Evolutionary conservation across 2,888 invertebrate genomes (phyloP), one percentile per base, ranked within the genome.

Genomic region (Tetragonula carbonaria): DNA sequence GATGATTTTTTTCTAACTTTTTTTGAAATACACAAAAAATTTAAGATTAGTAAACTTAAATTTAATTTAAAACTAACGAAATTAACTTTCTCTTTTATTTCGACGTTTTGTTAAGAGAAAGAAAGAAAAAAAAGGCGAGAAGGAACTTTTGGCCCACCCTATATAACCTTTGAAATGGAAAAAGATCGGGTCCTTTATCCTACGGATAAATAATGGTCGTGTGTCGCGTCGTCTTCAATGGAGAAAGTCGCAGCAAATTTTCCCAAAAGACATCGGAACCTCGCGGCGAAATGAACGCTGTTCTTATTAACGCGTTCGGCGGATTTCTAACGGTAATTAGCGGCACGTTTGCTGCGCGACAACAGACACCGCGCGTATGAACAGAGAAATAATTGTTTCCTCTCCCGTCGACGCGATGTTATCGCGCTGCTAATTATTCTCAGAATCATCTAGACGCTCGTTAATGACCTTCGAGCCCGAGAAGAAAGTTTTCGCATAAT

Each of bases 401-500:
- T 75, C 67, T 75, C 63, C 53, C 57, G 59, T 38, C 66, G 14
- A 8, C 45, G 66, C 53, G 90, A 90, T 89, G 66, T 33, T 74
- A 89, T 88, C 89, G 66, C 72, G 65, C 6, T 45, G 68, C 76
- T 86, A 90, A 87, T 90, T 90, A 86, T 28, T 76, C 84, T 62
- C 66, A 71, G 80, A 82, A 88, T 85, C 85, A 89, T 86, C 77
- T 74, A 65, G 75, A 33, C 76, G 81, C 86, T 91, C 91, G 93
- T 93, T 93, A 94, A 94, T 93, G 94, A 94, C 94, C 93, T 94
- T 94, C 92, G 90, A 80, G 86, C 87, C 84, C 88, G 88, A 82
- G 91, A 93, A 84, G 92, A 93, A 94, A 93, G 92, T 93, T 86
- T 28, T 88, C 87, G 86, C 86, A 87, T 87, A 91, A 92, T 93